Base-by-base conservation (phyloP, 2,888 invertebrate genomes). In the Lycocerus yunnanus region DNA sequence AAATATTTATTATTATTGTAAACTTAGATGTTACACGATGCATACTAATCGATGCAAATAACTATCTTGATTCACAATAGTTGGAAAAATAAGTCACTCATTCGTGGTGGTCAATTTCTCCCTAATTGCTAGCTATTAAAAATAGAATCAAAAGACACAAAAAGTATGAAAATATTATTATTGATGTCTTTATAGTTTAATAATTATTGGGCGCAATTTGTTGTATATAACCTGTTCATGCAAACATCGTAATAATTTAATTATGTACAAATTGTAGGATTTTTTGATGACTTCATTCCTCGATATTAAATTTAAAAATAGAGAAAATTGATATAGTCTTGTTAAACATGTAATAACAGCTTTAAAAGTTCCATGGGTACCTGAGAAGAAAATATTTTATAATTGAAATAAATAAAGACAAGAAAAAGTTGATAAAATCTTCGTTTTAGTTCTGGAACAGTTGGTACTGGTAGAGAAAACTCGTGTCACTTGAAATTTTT, bases 261-360 rank as follows among this genome's bases (percentile, higher is more conserved):
- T 43, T 43, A 43, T 43, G 43, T 43, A 43, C 8, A 43, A 43
- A 43, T 43, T 43, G 43, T 43, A 43, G 61, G 61, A 63, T 63
- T 63, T 63, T 63, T 63, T 63, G 61, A 63, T 63, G 61, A 63
- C 61, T 63, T 63, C 61, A 63, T 63, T 63, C n/a, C 2, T 43
- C n/a, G n/a, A 43, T 43, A 8, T 43, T 27, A 5, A 43, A 43
- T n/a, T 43, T 43, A n/a, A 43, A 43, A 5, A 43, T 43, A 13
- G 43, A n/a, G 6, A 43, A n/a, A 43, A 43, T 43, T 43, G n/a
- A 43, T 43, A n/a, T n/a, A 27, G 27, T 13, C 27, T 27, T 27
- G 4, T 13, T 4, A 27, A 27, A 27, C 27, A 13, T 27, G 27
- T 13, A 27, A 27, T 27, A 13, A 27, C 27, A 27, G 27, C 13